Conservation (phyloP, 1,140 invertebrate genomes). For the Harlomillsia oculata region DNA sequence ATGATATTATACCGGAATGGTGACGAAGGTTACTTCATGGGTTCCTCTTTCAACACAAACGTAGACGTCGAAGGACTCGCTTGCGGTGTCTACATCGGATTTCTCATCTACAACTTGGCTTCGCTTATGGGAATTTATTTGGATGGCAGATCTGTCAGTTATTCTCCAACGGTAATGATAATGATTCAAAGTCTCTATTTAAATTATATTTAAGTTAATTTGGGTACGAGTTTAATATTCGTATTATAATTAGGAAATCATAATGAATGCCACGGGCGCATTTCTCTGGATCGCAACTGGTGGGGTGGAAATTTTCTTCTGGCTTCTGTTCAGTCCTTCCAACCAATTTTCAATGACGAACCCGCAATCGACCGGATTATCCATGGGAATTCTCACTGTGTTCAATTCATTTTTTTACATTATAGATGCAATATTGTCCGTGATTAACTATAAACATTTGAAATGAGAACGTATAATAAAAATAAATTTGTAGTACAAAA, state of each 20-base stretch:
- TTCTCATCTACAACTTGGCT: slow-evolving; percentile 63
- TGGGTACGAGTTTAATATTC: background rate
- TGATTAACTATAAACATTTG: slow-evolving; percentile 48
- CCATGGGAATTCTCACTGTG: slow-evolving; percentile 52
- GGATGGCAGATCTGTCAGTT: slow-evolving; percentile 48
- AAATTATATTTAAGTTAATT: background rate
- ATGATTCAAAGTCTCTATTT: background rate
- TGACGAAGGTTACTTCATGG: slow-evolving; percentile 61
- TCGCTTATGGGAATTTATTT: slow-evolving; percentile 57
- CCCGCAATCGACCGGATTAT: background rate
- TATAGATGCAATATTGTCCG: slow-evolving; percentile 61
- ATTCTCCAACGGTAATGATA: background rate
- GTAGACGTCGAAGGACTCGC: slow-evolving; percentile 71
- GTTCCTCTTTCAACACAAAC: slow-evolving; percentile 65
- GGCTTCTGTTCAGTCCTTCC: slow-evolving; percentile 42
- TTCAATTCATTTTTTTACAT: slow-evolving; percentile 66
- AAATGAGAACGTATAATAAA: too few relatives aligned
- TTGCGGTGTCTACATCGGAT: slow-evolving; percentile 71
- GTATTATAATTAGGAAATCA: slow-evolving; percentile 52
- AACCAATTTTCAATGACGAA: slow-evolving; percentile 7
- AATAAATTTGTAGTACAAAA: too few relatives aligned
- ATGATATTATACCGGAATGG: slow-evolving; percentile 68
- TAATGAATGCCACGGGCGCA: slow-evolving; percentile 73
- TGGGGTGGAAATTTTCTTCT: slow-evolving; percentile 72
- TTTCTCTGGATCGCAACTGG: slow-evolving; percentile 71